Percentiles rank a stretch among this genome's conserved stretches.
phyloP scores from a whole-genome alignment of 2,888 invertebrate species.

The Ormia ochracea region DNA sequence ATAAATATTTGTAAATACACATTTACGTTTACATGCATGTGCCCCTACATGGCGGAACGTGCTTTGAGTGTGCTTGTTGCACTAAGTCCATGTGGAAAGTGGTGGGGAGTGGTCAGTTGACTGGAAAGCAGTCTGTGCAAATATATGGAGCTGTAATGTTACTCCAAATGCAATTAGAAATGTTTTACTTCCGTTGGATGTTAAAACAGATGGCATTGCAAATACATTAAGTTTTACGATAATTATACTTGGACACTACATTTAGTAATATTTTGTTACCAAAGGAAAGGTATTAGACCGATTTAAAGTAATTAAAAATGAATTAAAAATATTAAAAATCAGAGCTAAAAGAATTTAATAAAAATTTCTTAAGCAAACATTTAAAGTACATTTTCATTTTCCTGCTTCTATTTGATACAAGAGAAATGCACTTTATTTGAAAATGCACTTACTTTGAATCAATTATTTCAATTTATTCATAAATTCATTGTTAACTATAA shows the following conservation, averaged over 20 bases:
- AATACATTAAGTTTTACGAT: constrained; percentile 58
- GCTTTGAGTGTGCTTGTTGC: neutral
- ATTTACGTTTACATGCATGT: too few species aligned
- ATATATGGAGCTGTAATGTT: constrained; percentile 9
- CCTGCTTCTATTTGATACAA: neutral
- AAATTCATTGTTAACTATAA: constrained; percentile 11
- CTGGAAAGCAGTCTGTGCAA: neutral
- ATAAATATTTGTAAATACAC: too few species aligned
- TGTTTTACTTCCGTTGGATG: constrained; percentile 61
- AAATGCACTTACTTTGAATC: constrained; percentile 49
- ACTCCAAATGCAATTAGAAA: constrained; percentile 61
- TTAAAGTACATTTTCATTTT: neutral
- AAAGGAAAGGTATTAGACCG: constrained; percentile 29
- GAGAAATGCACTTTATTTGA: constrained; percentile 40
- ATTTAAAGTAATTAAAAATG: constrained; percentile 47
- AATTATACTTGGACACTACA: constrained; percentile 53
- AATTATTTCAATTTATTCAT: constrained; percentile 29
- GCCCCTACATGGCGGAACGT: too few species aligned
- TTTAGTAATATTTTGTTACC: neutral
- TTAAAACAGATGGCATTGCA: constrained; percentile 57
- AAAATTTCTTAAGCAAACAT: neutral
- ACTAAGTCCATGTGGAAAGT: neutral
- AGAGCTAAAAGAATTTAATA: neutral
- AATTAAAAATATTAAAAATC: constrained; percentile 19
- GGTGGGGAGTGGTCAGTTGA: constrained; percentile 30